These are phyloP conservation scores for Drosophila algonquin DNA, from an alignment of 2,888 invertebrate species.

Conservation along the genomic window DNA sequence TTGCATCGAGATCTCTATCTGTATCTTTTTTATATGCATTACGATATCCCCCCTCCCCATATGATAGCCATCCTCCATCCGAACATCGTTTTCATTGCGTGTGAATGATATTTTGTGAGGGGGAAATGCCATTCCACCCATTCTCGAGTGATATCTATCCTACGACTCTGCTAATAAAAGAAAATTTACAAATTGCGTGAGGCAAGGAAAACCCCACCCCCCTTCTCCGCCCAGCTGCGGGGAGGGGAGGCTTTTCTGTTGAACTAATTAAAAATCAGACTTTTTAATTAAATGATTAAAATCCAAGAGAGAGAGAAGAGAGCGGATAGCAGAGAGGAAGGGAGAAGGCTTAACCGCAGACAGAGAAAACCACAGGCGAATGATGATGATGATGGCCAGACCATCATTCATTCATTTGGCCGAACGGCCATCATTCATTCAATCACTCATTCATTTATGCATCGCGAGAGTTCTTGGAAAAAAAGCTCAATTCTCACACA, in stretches of 20 bases:
- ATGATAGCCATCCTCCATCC: neutral
- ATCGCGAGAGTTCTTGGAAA: conserved; percentile 58
- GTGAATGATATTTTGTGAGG: conserved; percentile 39
- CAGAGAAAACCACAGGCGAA: conserved; percentile 24
- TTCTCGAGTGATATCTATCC: conserved; percentile 45
- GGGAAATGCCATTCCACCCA: conserved; percentile 14
- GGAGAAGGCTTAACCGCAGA: conserved; percentile 23
- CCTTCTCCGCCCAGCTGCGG: neutral
- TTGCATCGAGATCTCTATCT: conserved; percentile 68
- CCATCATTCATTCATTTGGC: conserved; percentile 42
- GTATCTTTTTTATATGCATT: conserved; percentile 24
- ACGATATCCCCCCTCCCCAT: conserved; percentile 1
- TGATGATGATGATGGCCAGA: conserved; percentile 22
- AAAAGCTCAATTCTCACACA: conserved; percentile 64
- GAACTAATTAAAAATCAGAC: conserved; percentile 72
- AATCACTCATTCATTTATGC: conserved; percentile 42
- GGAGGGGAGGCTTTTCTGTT: conserved; percentile 50
- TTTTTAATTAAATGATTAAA: conserved; percentile 76
- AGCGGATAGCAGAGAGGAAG: neutral
- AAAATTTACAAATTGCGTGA: conserved; percentile 74
- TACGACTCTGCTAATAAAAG: conserved; percentile 54
- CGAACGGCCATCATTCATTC: conserved; percentile 5
- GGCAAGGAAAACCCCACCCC: conserved; percentile 16
- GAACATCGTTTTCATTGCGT: conserved; percentile 56
- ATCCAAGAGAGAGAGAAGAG: conserved; percentile 37